Percentiles rank a stretch among this genome's conserved stretches.
Evolutionary conservation across 2,113 vertebrate genomes (phyloP).

Genomic region (Dryoscopus gambensis): DNA sequence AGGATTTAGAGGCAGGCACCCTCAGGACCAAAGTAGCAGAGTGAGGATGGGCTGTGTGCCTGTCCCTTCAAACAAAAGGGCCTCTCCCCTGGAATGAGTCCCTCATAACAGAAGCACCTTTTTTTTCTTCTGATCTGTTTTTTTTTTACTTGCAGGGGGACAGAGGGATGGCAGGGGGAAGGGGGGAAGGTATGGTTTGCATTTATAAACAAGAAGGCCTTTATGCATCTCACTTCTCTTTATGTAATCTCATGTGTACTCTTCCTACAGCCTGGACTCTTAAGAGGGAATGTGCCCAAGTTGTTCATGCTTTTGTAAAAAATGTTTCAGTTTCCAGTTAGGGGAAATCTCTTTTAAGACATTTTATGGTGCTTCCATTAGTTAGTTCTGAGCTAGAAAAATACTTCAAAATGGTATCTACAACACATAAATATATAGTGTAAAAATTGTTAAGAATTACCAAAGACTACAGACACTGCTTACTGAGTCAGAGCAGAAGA

Average conservation of each 20-base stretch:
- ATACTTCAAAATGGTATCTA: background rate
- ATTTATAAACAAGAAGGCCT: background rate
- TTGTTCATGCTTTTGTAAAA: conserved; percentile 23
- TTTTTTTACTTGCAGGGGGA: background rate
- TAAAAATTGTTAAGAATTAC: background rate
- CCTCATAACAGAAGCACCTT: background rate
- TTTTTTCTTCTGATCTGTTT: background rate
- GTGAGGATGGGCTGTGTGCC: background rate
- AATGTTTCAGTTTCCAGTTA: background rate
- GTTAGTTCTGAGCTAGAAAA: background rate
- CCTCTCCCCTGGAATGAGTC: background rate
- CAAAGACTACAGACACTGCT: background rate
- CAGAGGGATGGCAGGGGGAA: background rate
- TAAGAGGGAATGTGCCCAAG: background rate
- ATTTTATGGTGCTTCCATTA: background rate
- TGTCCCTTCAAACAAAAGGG: background rate
- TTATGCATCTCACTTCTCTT: background rate
- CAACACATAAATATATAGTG: background rate
- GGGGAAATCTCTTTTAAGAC: background rate
- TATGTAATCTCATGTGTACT: background rate
- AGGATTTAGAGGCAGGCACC: background rate
- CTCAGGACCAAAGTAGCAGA: background rate
- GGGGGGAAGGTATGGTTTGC: background rate
- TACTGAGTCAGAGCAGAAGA: background rate
- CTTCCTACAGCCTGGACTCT: background rate